phyloP scores from a whole-genome alignment of 2,113 vertebrate species.

The Myotis yumanensis region DNA sequence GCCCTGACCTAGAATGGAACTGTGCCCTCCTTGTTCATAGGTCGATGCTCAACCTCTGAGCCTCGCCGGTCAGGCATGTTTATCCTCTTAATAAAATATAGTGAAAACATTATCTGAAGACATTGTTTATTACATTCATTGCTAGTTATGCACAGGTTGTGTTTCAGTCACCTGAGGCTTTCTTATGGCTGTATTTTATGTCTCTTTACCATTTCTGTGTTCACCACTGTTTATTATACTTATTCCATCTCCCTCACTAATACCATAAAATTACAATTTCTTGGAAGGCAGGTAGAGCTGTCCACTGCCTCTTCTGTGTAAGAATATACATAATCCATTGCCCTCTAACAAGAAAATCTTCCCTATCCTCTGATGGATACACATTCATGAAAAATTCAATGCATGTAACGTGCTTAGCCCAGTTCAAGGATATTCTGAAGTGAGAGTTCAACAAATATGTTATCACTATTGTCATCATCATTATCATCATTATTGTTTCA shows the following conservation, averaged over 20 bases:
- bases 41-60: too few species aligned
- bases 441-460: not conserved
- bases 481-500: not conserved
- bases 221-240: slow-evolving; percentile 32
- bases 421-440: not conserved
- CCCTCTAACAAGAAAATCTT: not conserved
- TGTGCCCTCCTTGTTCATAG: too few species aligned
- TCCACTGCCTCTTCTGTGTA: not conserved
- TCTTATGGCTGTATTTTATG: slow-evolving; percentile 12
- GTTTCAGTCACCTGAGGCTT: not conserved
- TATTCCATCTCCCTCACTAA: slow-evolving; percentile 40
- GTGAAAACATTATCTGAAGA: slow-evolving; percentile 34
- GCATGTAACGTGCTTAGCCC: not conserved
- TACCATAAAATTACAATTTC: slow-evolving; percentile 50
- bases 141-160: not conserved
- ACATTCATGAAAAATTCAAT: not conserved
- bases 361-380: not conserved
- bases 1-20: too few species aligned
- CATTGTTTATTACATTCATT: not conserved
- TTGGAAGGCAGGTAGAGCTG: not conserved
- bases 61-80: not conserved
- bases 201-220: not conserved
- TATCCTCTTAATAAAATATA: slow-evolving; percentile 41
- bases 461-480: not conserved
- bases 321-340: not conserved